Conservation (phyloP, 2,113 vertebrate species). For the Psettodes erumei region DNA sequence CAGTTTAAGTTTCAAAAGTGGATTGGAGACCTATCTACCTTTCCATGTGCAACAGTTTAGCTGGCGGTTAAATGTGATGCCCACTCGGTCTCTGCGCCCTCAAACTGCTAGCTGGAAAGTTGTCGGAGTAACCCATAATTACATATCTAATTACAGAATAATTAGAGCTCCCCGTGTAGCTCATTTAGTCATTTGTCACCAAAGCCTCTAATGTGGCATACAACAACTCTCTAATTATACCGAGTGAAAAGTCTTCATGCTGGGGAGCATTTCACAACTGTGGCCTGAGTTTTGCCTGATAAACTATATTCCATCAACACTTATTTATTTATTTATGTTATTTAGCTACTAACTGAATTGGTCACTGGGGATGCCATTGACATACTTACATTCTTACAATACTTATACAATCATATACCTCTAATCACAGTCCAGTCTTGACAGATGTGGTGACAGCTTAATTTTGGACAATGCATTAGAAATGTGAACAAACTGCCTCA, state of each 20-base stretch:
- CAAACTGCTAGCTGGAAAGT: slow-evolving; percentile 52
- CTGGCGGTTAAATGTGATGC: slow-evolving; percentile 51
- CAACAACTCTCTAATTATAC: slow-evolving; percentile 80
- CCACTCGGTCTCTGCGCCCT: slow-evolving; percentile 60
- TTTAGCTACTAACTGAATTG: neutral
- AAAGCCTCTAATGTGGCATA: slow-evolving; percentile 72
- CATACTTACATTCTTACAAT: no score
- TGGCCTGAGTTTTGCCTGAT: slow-evolving; percentile 10
- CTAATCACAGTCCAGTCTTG: neutral
- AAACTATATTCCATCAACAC: neutral
- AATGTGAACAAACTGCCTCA: slow-evolving; percentile 4
- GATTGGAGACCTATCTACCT: slow-evolving; percentile 37
- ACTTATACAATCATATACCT: neutral
- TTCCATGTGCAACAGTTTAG: slow-evolving; percentile 61
- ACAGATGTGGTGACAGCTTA: neutral
- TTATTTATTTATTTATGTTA: neutral
- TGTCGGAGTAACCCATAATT: slow-evolving; percentile 76
- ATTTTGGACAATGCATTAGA: neutral
- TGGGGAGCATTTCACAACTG: slow-evolving; percentile 41
- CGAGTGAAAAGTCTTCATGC: slow-evolving; percentile 57
- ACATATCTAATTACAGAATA: slow-evolving; percentile 83
- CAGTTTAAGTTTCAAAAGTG: slow-evolving; percentile 1
- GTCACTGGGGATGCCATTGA: neutral
- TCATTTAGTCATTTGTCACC: slow-evolving; percentile 82
- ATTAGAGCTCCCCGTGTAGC: slow-evolving; percentile 80